Evolutionary conservation across 2,888 invertebrate genomes (phyloP).

Genomic region (Allophyes oxyacanthae): DNA sequence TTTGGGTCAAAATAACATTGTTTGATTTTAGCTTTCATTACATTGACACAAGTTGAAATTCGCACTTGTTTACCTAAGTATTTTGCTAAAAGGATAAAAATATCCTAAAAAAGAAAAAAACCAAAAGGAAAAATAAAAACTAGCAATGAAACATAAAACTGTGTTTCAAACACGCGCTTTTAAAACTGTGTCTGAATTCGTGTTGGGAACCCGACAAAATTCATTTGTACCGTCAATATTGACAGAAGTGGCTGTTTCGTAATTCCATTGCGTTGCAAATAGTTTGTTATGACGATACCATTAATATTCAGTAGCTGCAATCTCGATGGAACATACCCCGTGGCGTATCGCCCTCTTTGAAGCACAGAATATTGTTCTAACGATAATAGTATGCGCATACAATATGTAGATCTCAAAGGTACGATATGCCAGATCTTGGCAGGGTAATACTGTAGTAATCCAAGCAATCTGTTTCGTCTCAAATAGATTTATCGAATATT

Average conservation of each 20-base stretch:
- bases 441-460: not conserved
- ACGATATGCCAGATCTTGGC: constrained; percentile 12
- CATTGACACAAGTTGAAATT: no score
- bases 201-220: constrained; percentile 36
- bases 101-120: no score
- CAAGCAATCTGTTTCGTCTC: not conserved
- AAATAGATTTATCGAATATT: constrained; percentile 25
- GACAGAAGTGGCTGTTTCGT: constrained; percentile 29
- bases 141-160: not conserved
- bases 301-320: constrained; percentile 43
- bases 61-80: no score
- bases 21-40: no score
- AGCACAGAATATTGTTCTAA: constrained; percentile 15
- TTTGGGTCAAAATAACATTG: no score
- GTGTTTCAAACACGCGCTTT: constrained; percentile 17
- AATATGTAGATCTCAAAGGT: not conserved
- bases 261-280: constrained; percentile 53
- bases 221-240: constrained; percentile 67
- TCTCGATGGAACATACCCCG: constrained; percentile 21
- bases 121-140: constrained; percentile 7
- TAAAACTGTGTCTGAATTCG: constrained; percentile 21
- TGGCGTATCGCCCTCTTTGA: constrained; percentile 15
- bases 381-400: not conserved
- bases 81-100: no score
- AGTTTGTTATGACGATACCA: constrained; percentile 43